These are phyloP conservation scores for Monochamus saltuarius DNA, from an alignment of 1,140 invertebrate species.

Conservation along the genomic window DNA sequence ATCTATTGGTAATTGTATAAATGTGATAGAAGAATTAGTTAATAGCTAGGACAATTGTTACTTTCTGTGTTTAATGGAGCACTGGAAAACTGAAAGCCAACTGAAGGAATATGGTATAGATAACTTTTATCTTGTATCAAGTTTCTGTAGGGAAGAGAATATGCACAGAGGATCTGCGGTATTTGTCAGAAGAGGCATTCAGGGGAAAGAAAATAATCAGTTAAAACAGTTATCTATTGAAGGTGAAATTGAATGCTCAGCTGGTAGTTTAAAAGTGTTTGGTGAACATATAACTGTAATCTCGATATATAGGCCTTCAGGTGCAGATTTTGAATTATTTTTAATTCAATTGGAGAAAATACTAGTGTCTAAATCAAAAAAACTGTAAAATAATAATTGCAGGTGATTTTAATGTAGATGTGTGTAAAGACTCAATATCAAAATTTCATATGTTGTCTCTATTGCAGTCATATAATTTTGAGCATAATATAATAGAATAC, in stretches of 20 bases:
- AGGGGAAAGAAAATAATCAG: slow-evolving; percentile 1
- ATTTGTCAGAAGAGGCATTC: slow-evolving; percentile 3
- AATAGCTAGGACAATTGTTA: not conserved
- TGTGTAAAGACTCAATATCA: slow-evolving; percentile 1
- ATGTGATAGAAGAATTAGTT: not conserved
- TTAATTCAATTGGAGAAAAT: slow-evolving; percentile 6
- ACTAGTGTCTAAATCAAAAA: not conserved
- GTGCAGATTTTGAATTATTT: not conserved
- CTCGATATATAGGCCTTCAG: slow-evolving; percentile 4
- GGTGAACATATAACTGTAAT: slow-evolving; percentile 6
- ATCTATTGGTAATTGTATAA: slow-evolving; percentile 10
- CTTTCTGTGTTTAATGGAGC: slow-evolving; percentile 6
- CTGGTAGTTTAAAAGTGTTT: slow-evolving; percentile 1
- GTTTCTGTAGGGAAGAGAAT: not conserved
- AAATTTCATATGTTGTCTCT: slow-evolving; percentile 5
- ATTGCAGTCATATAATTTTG: not conserved
- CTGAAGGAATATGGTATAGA: slow-evolving; percentile 8
- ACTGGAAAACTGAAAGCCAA: slow-evolving; percentile 14
- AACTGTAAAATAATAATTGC: slow-evolving; percentile 6
- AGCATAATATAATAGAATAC: not conserved
- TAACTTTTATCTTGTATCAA: not conserved
- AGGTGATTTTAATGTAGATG: slow-evolving; percentile 16
- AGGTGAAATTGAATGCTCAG: slow-evolving; percentile 4
- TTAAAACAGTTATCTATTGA: slow-evolving; percentile 3
- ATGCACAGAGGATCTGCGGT: slow-evolving; percentile 9